Evolutionary conservation across 1,140 invertebrate species (phyloP), one percentile per base, ranked within the genome.

Genomic region (Drosophila baimaii): DNA sequence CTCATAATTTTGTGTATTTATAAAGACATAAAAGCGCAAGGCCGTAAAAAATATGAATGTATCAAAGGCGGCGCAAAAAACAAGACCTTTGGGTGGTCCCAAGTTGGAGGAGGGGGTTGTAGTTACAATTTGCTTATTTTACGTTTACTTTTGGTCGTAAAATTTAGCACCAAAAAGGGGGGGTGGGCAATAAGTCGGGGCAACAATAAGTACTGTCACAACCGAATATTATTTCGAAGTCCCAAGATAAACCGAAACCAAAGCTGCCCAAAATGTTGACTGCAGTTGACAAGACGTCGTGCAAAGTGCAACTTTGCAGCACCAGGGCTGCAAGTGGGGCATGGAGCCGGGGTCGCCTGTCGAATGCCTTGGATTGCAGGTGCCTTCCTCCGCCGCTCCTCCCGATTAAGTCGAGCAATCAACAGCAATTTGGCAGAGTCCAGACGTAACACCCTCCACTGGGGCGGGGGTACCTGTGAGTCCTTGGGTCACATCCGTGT

Each of bases 351-450:
- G 2, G 7, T 8, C 13, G 64, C 29, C 51, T 68, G 75, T 76
- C 77, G 72, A 59, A 72, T 80, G 62, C 61, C 62, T 61, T 39
- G 63, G 61, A 61, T 72, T 79, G 55, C 80, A 84, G 80, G 81
- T 77, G 71, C 43, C 37, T 13, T 55, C 2, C 46, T 29, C 44
- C 58, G 21, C 46, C 46, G 9, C 43, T 35, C 13, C 44, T 21
- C 15, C 46, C 25, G 21, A 17, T 46, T 49, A 44, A 64, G 78
- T 56, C 46, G 54, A 72, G 82, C 90, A 91, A 91, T 91, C 89
- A 91, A 91, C 89, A 89, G 76, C 82, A 91, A 91, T 91, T 91
- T 85, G 78, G 59, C 81, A 78, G 63, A 79, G 77, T 69, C 82
- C 84, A 86, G 80, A 86, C 81, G 58, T 72, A 39, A 41, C 72